Evolutionary conservation across 2,888 invertebrate species (phyloP), one percentile per base, ranked within the genome.

Genomic region (Dermolepida albohirtum): DNA sequence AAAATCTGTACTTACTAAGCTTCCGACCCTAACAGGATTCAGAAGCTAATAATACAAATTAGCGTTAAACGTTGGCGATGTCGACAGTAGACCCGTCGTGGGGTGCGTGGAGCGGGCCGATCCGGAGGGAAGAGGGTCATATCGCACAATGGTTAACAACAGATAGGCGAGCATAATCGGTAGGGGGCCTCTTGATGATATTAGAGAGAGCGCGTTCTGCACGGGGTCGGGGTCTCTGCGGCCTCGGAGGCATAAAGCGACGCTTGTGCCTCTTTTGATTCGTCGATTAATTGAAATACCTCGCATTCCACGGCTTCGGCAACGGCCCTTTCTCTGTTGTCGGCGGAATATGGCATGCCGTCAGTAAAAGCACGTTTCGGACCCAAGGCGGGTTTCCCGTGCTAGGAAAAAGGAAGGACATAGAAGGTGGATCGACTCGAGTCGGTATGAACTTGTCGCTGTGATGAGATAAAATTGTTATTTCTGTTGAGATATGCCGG

Each of bases 231-330:
- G 29, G 44, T 44, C 59, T 44, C 44, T 59, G 59, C 69, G 69
- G 70, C 73, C 73, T 74, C 78, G 75, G 76, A 74, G 74, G 77
- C 76, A 79, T 79, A 80, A 80, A 80, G 80, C 79, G 79, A 74
- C 78, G 79, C 79, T 78, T 78, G 59, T 59, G 79, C 79, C 82
- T 83, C 82, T 82, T 83, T 82, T 83, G 82, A 82, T 82, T 82
- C 81, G 81, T 77, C 82, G 82, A 83, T 83, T 83, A 83, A 83
- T 83, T 83, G 83, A 82, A 83, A 83, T 83, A 82, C 82, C 82
- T 83, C 79, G 79, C 80, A 82, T 83, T 82, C 83, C 82, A 78
- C 76, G 76, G 81, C 76, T 77, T 77, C 77, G 50, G 57, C 55
- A 50, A 39, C 55, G 49, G 57, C 16, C 41, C 50, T 51, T 29